Percentiles rank a stretch among this genome's conserved stretches.
These are phyloP conservation scores for Arenaria interpres DNA, from an alignment of 2,113 vertebrate genomes.

Conservation along the genomic window DNA sequence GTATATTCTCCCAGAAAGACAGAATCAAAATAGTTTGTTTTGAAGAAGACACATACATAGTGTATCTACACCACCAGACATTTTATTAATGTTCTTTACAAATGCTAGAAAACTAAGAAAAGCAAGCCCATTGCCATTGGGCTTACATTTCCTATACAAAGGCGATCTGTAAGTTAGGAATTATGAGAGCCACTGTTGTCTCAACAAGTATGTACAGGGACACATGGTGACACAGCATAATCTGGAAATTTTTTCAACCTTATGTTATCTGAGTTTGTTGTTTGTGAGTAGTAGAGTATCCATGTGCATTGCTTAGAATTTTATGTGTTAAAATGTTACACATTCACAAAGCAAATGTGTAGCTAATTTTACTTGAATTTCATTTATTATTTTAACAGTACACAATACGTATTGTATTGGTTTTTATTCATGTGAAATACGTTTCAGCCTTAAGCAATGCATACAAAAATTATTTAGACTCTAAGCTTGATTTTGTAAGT, in stretches of 20 bases:
- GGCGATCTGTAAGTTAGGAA: background rate
- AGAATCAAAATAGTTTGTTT: background rate
- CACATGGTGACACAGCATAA: background rate
- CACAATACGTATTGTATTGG: background rate
- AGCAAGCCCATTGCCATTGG: background rate
- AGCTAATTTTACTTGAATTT: background rate
- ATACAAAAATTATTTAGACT: background rate
- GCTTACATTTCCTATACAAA: background rate
- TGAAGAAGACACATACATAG: background rate
- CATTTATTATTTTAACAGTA: background rate
- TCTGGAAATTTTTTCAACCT: background rate
- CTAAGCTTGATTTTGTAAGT: background rate
- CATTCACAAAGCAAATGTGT: background rate
- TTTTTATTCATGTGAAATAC: background rate
- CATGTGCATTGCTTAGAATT: background rate
- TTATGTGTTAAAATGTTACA: background rate
- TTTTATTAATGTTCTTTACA: background rate
- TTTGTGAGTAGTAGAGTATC: background rate
- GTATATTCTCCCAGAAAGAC: background rate
- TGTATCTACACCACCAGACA: background rate
- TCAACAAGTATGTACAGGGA: background rate
- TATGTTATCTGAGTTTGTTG: background rate
- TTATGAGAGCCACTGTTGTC: background rate
- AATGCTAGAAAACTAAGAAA: background rate
- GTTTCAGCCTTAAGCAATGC: background rate